These are phyloP conservation scores for Julus scanicus DNA, from an alignment of 2,888 invertebrate species.

Conservation along the genomic window DNA sequence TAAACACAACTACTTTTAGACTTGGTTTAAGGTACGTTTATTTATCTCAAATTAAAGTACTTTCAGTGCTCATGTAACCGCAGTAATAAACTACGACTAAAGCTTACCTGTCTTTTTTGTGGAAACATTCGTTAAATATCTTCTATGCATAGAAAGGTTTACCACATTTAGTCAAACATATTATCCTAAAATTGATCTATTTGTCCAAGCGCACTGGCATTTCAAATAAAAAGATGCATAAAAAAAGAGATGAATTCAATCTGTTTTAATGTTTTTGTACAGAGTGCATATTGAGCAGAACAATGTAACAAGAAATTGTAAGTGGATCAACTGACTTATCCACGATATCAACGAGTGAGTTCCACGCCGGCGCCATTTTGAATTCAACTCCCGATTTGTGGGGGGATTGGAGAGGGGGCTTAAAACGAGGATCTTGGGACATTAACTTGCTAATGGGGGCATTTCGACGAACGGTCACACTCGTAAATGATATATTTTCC, in stretches of 20 bases:
- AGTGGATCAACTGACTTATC: conserved; percentile 51
- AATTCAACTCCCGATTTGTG: background rate
- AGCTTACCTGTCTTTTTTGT: too few relatives aligned
- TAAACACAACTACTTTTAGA: too few relatives aligned
- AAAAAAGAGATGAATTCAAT: background rate
- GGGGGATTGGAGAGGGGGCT: background rate
- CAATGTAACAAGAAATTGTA: conserved; percentile 53
- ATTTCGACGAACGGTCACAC: background rate
- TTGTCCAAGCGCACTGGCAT: too few relatives aligned
- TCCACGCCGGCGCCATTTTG: background rate
- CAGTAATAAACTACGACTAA: too few relatives aligned
- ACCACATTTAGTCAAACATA: too few relatives aligned
- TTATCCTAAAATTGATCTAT: too few relatives aligned
- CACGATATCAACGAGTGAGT: conserved; percentile 22
- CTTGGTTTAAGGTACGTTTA: too few relatives aligned
- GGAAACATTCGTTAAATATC: too few relatives aligned
- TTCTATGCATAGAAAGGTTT: too few relatives aligned
- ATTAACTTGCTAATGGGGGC: background rate
- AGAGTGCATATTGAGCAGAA: conserved; percentile 57
- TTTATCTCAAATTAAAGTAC: too few relatives aligned
- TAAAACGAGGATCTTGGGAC: background rate
- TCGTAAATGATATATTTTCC: conserved; percentile 4
- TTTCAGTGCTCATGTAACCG: too few relatives aligned
- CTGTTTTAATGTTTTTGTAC: conserved; percentile 53
- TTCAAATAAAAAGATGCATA: background rate